Evolutionary conservation across 2,113 vertebrate genomes (phyloP), one percentile per base, ranked within the genome.

Genomic region (Catagonus wagneri): DNA sequence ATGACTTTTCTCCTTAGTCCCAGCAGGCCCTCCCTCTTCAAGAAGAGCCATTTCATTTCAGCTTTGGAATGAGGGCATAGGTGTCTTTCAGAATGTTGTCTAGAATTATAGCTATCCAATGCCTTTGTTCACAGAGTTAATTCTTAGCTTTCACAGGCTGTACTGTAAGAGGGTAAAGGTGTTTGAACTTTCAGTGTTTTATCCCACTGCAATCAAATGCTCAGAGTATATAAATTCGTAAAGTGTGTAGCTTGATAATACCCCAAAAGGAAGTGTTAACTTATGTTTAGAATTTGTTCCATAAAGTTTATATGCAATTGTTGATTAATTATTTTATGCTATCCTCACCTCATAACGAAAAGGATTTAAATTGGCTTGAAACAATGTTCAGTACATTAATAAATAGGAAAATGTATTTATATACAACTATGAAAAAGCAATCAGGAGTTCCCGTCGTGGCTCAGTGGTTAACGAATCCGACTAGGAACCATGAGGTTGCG

Each of bases 91-190:
- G 78, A 94, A 80, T 89, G 81, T 93, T 72, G 79, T 89, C 85
- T 89, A 78, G 89, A 95, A 93, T 97, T 94, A 66, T 17, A 92
- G 92, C 74, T 94, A 29, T 69, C 83, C 36, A 50, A 22, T 76
- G 44, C 61, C 78, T 96, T 96, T 97, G 69, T 94, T 71, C 89
- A 93, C 89, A 86, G 78, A 93, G 86, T 78, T 96, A 97, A 96
- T 96, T 90, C 44, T 90, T 80, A 75, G 50, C 63, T 93, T 85
- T 93, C 60, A 60, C 69, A 89, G 85, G 36, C 32, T 93, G 11
- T 34, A 60, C 15, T 69, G 2, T 27, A 89, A 74, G 25, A 86
- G 36, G 80, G 36, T 76, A 83, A 91, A 91, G 27, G 54, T 65
- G 52, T 84, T 89, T 89, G 76, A 92, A 94, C 76, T 89, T 80